Evolutionary conservation across 2,797 vertebrate species (phyloP).

Genomic region (Clangula hyemalis): DNA sequence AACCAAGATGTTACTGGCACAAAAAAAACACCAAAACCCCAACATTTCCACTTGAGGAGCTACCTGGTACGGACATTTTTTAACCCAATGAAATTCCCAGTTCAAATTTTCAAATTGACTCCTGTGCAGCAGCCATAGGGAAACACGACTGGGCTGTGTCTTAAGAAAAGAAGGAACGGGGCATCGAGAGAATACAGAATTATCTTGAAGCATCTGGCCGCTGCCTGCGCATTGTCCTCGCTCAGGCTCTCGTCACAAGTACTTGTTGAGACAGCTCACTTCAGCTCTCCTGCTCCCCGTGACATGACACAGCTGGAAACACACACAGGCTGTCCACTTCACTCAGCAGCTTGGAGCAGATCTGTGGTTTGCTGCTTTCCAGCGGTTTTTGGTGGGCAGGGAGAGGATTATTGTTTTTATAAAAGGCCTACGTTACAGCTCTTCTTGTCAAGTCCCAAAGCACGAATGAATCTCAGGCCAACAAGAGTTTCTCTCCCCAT

Average conservation of each 20-base stretch:
- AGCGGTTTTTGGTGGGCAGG: accelerated
- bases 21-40: not conserved
- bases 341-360: not conserved
- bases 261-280: accelerated
- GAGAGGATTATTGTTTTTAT: not conserved
- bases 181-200: not conserved
- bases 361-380: not conserved
- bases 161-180: not conserved
- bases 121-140: accelerated
- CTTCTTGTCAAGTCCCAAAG: not conserved
- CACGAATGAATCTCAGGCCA: not conserved
- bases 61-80: accelerated
- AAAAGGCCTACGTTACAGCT: not conserved
- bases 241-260: not conserved
- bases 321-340: not conserved
- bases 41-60: not conserved
- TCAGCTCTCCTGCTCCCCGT: not conserved
- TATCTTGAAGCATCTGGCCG: not conserved
- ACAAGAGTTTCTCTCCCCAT: not conserved
- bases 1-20: not conserved
- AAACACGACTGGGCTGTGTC: accelerated
- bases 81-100: not conserved
- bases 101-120: not conserved
- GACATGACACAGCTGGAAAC: not conserved
- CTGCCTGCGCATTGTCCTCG: accelerated